These are phyloP conservation scores for Pachyuromys duprasi DNA, from an alignment of 2,797 vertebrate genomes.

Conservation along the genomic window DNA sequence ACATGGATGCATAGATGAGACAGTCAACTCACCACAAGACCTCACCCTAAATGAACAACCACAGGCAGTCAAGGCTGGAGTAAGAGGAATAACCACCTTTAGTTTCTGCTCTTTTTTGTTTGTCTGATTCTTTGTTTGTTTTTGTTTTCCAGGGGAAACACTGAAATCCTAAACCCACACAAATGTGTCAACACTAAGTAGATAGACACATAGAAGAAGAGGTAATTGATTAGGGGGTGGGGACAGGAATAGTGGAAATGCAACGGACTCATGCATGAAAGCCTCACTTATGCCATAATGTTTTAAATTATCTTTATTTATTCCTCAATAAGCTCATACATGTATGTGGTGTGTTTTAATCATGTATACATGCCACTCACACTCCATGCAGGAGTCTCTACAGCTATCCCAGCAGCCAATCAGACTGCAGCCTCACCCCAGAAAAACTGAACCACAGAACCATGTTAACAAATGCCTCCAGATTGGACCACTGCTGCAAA, in stretches of 20 bases:
- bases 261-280: background rate
- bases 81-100: background rate
- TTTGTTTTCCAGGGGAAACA: background rate
- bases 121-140: too few relatives aligned
- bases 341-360: background rate
- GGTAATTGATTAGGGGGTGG: background rate
- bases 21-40: background rate
- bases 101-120: background rate
- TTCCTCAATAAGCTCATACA: background rate
- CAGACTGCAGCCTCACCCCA: background rate
- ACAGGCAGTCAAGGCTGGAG: background rate
- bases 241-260: background rate
- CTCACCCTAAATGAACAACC: background rate
- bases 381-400: background rate
- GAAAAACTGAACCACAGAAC: background rate
- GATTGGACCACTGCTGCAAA: background rate
- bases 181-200: background rate
- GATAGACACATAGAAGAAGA: background rate
- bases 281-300: background rate
- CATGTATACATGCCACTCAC: too few relatives aligned
- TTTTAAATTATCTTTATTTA: background rate
- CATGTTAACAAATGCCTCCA: background rate
- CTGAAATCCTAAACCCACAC: background rate
- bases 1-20: background rate
- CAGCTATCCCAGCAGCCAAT: background rate